Percentiles rank a stretch among this genome's conserved stretches.
Conservation (phyloP, 2,888 invertebrate species). For the Mythimna ferrago region DNA sequence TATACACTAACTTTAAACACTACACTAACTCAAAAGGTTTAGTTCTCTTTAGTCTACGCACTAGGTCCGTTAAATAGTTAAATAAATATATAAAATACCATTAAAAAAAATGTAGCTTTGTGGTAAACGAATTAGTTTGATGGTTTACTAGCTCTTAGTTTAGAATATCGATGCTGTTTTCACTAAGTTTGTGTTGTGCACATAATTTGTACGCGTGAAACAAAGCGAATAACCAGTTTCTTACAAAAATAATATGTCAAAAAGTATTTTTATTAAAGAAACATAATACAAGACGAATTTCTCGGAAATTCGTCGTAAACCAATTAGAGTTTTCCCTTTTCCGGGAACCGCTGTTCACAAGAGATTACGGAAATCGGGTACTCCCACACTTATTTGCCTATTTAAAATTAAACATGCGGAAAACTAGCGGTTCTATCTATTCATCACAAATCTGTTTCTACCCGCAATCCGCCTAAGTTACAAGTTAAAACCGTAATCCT, state of each 20-base stretch:
- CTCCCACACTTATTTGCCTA: not conserved
- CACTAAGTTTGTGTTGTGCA: too few species aligned
- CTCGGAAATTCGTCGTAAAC: not conserved
- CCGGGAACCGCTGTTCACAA: constrained; percentile 9
- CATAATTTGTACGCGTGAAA: not conserved
- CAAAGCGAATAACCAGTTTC: too few species aligned
- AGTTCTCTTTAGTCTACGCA: too few species aligned
- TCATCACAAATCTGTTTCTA: constrained; percentile 4
- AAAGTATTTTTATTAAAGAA: not conserved
- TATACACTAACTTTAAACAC: too few species aligned
- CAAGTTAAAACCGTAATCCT: constrained; percentile 41
- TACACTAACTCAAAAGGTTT: too few species aligned
- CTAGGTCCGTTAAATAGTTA: too few species aligned
- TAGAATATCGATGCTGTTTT: too few species aligned
- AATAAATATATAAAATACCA: too few species aligned
- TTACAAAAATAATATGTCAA: not conserved
- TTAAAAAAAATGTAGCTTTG: too few species aligned
- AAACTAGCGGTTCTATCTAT: not conserved
- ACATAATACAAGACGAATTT: not conserved
- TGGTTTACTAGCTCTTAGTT: too few species aligned
- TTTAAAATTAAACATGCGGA: not conserved
- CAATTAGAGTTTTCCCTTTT: constrained; percentile 1
- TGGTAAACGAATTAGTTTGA: too few species aligned
- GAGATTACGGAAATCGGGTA: not conserved
- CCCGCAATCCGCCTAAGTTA: not conserved